A percentile compares a stretch with the other conserved stretches of the same genome.
phyloP scores from a whole-genome alignment of 2,113 vertebrate species.

The Pangasianodon hypophthalmus region DNA sequence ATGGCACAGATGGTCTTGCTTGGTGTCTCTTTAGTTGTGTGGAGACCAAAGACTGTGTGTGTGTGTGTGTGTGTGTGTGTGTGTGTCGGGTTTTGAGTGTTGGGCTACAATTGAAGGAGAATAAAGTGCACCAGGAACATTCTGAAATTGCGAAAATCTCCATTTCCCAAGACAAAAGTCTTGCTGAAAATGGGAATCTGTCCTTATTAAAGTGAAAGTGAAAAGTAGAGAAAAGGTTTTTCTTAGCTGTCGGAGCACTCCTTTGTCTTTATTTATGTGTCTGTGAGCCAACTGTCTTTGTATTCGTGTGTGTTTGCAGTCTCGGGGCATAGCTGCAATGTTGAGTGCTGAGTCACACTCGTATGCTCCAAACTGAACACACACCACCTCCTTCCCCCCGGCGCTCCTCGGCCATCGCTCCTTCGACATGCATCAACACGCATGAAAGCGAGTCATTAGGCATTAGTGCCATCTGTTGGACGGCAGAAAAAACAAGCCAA shows the following conservation, averaged over 20 bases:
- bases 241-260: neutral
- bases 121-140: neutral
- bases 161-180: neutral
- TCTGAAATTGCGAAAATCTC: neutral
- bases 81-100: neutral
- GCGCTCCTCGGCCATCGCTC: neutral
- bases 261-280: slow-evolving; percentile 32
- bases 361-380: neutral
- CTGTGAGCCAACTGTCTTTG: slow-evolving; percentile 14
- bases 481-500: slow-evolving; percentile 26
- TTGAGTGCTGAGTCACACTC: slow-evolving; percentile 59
- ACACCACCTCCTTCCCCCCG: neutral
- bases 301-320: slow-evolving; percentile 4
- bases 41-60: neutral
- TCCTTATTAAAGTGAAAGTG: neutral
- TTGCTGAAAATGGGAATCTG: neutral
- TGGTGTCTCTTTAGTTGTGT: neutral
- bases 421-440: slow-evolving; percentile 9
- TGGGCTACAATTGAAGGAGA: neutral
- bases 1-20: neutral
- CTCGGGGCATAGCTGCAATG: slow-evolving; percentile 20
- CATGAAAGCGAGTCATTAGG: slow-evolving; percentile 58
- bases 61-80: neutral
- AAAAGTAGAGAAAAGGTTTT: neutral
- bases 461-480: slow-evolving; percentile 80